A percentile compares a stretch with the other conserved stretches of the same genome.
Evolutionary conservation across 2,888 invertebrate genomes (phyloP).

Genomic region (Tachystola acroxantha): DNA sequence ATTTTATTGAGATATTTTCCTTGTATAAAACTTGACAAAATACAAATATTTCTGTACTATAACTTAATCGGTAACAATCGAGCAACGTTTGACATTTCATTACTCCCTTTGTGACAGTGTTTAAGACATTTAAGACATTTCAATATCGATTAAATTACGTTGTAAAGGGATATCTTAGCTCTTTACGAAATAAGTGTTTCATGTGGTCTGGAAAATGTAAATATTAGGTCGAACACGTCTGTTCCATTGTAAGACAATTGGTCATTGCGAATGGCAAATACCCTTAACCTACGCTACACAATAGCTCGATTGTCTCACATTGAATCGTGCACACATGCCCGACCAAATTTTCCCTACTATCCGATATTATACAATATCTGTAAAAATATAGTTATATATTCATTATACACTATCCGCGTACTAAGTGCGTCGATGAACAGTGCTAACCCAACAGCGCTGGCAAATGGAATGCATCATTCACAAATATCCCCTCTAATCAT

Average conservation of each 20-base stretch:
- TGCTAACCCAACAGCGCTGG: constrained; percentile 58
- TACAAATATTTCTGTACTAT: constrained; percentile 70
- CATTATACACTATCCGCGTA: constrained; percentile 44
- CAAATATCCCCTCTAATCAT: constrained; percentile 56
- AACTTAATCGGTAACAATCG: constrained; percentile 73
- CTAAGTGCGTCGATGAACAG: constrained; percentile 68
- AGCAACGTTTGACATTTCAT: constrained; percentile 61
- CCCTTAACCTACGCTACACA: constrained; percentile 7
- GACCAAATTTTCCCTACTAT: constrained; percentile 34
- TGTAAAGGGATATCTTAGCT: constrained; percentile 46
- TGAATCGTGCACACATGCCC: constrained; percentile 27
- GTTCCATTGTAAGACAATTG: constrained; percentile 10
- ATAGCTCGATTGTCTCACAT: constrained; percentile 14
- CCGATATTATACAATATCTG: constrained; percentile 42
- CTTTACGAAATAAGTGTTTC: constrained; percentile 25
- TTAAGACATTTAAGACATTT: too few species aligned
- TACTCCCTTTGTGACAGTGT: constrained; percentile 71
- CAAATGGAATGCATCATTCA: constrained; percentile 73
- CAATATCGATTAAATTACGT: constrained; percentile 32
- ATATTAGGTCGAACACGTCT: constrained; percentile 31
- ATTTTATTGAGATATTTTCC: constrained; percentile 71
- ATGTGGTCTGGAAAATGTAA: constrained; percentile 52
- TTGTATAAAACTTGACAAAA: constrained; percentile 76
- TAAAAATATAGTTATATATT: constrained; percentile 55
- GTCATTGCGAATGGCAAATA: background rate